Evolutionary conservation across 2,797 vertebrate genomes (phyloP).

Genomic region (Molossus molossus): DNA sequence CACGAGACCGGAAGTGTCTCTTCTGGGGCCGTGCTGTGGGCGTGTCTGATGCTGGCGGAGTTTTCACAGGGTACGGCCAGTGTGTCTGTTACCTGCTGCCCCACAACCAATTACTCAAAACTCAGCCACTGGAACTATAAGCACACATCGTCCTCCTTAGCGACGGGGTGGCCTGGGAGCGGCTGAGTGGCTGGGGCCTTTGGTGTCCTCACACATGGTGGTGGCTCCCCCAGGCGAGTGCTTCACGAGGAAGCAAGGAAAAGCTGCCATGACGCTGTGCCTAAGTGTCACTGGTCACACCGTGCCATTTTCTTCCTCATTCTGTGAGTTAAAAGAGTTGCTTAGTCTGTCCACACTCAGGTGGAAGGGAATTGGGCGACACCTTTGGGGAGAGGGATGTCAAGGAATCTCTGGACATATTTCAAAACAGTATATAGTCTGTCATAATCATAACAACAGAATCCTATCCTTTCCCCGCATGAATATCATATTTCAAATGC

Average conservation of each 20-base stretch:
- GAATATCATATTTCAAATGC: not conserved
- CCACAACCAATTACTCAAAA: not conserved
- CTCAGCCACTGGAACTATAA: not conserved
- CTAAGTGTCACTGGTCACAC: not conserved
- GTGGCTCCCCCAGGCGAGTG: not conserved
- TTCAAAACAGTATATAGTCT: not conserved
- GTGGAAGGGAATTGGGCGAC: not conserved
- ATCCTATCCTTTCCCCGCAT: not conserved
- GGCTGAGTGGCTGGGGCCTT: not conserved
- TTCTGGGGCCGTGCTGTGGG: not conserved
- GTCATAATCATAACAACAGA: not conserved
- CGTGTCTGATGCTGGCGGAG: not conserved
- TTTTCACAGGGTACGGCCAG: not conserved
- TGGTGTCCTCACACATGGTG: not conserved
- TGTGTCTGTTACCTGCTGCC: not conserved
- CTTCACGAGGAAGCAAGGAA: not conserved
- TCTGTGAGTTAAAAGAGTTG: not conserved
- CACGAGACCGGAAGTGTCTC: too few relatives aligned
- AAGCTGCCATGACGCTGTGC: not conserved
- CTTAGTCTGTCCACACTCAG: not conserved
- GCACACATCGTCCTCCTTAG: too few relatives aligned
- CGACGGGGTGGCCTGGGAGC: not conserved
- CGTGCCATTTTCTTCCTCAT: not conserved
- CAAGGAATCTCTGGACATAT: not conserved
- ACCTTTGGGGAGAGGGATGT: not conserved